These are phyloP conservation scores for Pseudanteris insignis DNA, from an alignment of 2,888 invertebrate species.

Conservation along the genomic window DNA sequence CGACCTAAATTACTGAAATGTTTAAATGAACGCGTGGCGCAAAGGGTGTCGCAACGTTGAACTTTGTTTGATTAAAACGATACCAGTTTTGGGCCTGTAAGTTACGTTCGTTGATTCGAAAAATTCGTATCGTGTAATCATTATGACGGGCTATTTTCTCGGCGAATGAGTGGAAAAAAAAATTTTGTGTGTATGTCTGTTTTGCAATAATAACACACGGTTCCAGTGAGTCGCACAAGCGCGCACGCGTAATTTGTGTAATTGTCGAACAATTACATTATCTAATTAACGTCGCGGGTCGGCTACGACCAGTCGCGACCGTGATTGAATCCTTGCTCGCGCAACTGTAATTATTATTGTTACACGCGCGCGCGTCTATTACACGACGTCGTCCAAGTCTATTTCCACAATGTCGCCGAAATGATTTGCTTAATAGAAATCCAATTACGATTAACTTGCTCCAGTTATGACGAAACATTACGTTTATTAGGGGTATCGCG, in stretches of 20 bases:
- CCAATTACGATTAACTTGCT: conserved; percentile 16
- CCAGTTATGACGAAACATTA: conserved; percentile 15
- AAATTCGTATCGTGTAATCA: too few species aligned
- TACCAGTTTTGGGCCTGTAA: too few species aligned
- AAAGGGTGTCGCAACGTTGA: too few species aligned
- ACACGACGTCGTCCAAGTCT: too few species aligned
- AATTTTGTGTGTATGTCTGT: too few species aligned
- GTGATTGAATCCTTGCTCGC: conserved; percentile 61
- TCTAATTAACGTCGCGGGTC: conserved; percentile 65
- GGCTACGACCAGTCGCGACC: conserved; percentile 51
- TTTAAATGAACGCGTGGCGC: too few species aligned
- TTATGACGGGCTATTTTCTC: too few species aligned
- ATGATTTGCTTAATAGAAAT: conserved; percentile 18
- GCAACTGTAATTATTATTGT: conserved; percentile 63
- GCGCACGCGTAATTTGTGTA: conserved; percentile 64
- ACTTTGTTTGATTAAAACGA: too few species aligned
- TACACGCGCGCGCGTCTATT: conserved; percentile 49
- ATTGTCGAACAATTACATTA: conserved; percentile 65
- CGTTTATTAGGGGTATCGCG: too few species aligned
- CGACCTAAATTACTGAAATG: too few species aligned
- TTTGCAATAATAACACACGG: conserved; percentile 29
- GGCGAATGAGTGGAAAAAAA: too few species aligned
- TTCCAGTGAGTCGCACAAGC: conserved; percentile 42
- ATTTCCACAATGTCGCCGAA: conserved; percentile 24
- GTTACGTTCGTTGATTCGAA: too few species aligned